phyloP scores from a whole-genome alignment of 64 coral and sea anemone species.

The Anthopleura sola region DNA sequence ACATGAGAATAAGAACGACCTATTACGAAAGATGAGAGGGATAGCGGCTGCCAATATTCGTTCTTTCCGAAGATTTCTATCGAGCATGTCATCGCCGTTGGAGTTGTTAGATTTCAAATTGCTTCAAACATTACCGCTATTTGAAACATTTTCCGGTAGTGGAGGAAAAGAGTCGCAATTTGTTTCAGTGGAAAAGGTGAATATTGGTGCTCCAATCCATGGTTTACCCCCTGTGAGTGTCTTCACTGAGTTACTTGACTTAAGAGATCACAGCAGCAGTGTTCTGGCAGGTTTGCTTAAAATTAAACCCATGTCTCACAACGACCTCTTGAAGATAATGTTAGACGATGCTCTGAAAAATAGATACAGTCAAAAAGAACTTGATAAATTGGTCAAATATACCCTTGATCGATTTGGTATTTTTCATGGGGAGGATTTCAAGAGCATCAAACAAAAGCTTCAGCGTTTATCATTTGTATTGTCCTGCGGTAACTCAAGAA shows the following conservation, averaged over 20 bases:
- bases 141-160: constrained; percentile 13
- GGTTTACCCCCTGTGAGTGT: not conserved
- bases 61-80: constrained; percentile 50
- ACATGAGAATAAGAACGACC: not conserved
- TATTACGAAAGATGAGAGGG: not conserved
- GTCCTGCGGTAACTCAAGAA: not conserved
- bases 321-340: not conserved
- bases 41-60: constrained; percentile 20
- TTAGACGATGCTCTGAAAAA: not conserved
- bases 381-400: constrained; percentile 35
- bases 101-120: not conserved
- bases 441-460: not conserved
- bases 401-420: constrained; percentile 42
- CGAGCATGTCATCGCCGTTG: not conserved
- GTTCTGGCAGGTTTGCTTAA: not conserved
- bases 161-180: not conserved
- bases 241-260: not conserved
- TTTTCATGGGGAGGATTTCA: not conserved
- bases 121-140: constrained; percentile 21
- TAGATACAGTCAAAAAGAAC: not conserved
- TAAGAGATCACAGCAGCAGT: not conserved
- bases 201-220: not conserved
- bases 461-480: constrained; percentile 24
- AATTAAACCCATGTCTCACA: not conserved
- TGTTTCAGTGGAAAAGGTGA: not conserved